Conservation (phyloP, 2,113 vertebrate species). For the Prunella fulvescens region DNA sequence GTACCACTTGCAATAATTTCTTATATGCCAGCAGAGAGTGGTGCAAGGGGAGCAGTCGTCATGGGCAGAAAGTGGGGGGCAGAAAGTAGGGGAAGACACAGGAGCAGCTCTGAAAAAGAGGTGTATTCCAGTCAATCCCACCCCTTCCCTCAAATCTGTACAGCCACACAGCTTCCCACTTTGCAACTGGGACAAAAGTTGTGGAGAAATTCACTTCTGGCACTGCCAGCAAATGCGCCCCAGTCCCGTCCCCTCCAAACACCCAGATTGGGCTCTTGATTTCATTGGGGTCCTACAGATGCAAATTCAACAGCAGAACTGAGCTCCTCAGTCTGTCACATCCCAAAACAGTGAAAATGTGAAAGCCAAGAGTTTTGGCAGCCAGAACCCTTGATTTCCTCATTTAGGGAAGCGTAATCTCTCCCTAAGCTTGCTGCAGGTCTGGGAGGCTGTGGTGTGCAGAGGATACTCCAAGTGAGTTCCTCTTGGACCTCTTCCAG, state of each 20-base stretch:
- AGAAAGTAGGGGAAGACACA: neutral
- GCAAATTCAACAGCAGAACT: neutral
- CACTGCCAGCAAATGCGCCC: neutral
- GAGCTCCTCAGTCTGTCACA: slow-evolving; percentile 21
- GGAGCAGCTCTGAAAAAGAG: neutral
- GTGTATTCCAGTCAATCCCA: neutral
- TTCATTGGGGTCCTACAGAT: slow-evolving; percentile 9
- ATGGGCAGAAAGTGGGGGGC: neutral
- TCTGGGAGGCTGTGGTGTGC: slow-evolving; percentile 60
- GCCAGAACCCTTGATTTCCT: slow-evolving; percentile 66
- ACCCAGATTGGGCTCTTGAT: neutral
- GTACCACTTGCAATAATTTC: fast-evolving
- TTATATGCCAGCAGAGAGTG: neutral
- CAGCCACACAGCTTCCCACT: neutral
- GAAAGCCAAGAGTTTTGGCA: slow-evolving; percentile 65
- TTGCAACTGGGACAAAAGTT: neutral
- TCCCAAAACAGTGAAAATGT: slow-evolving; percentile 49
- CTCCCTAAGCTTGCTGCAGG: slow-evolving; percentile 61
- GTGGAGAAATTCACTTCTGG: neutral
- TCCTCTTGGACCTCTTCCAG: slow-evolving; percentile 73
- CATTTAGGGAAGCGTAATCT: slow-evolving; percentile 72
- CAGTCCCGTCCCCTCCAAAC: neutral
- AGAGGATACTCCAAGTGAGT: slow-evolving; percentile 68
- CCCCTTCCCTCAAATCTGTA: neutral
- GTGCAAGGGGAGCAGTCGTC: neutral